A percentile compares a stretch with the other conserved stretches of the same genome.
phyloP scores from a whole-genome alignment of 2,113 vertebrate genomes.

The Poecile atricapillus region DNA sequence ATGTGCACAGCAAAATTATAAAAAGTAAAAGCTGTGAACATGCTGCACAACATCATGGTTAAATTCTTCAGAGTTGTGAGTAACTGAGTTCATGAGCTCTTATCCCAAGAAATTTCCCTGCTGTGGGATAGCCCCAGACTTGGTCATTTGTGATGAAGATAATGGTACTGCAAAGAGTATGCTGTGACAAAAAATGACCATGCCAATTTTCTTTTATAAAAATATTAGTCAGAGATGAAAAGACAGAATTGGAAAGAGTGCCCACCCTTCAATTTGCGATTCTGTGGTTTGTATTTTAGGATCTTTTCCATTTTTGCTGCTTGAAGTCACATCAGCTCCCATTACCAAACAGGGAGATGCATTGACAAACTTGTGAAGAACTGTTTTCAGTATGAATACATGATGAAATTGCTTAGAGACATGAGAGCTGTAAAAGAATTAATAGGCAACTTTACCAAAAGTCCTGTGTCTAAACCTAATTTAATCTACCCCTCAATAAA shows the following conservation, averaged over 20 bases:
- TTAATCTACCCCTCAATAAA: not conserved
- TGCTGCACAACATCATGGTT: not conserved
- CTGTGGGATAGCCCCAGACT: not conserved
- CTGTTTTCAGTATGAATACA: not conserved
- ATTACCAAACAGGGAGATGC: slow-evolving; percentile 10
- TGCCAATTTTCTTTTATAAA: not conserved
- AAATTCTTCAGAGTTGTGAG: not conserved
- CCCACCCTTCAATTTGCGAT: not conserved
- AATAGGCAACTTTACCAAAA: not conserved
- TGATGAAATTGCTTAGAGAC: not conserved
- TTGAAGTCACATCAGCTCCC: not conserved
- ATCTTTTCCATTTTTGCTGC: slow-evolving; percentile 9
- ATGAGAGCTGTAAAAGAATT: not conserved
- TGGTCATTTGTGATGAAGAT: not conserved
- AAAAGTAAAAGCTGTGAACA: not conserved
- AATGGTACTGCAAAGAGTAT: not conserved
- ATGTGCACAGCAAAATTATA: not conserved
- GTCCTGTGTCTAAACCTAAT: not conserved
- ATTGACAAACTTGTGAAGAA: not conserved
- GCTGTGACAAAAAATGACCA: not conserved
- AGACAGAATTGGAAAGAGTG: not conserved
- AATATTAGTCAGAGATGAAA: not conserved
- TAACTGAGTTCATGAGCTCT: not conserved
- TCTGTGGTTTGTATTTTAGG: not conserved
- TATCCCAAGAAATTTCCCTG: not conserved